phyloP scores from a whole-genome alignment of 1,140 invertebrate species.

The Dreissena rostriformis region DNA sequence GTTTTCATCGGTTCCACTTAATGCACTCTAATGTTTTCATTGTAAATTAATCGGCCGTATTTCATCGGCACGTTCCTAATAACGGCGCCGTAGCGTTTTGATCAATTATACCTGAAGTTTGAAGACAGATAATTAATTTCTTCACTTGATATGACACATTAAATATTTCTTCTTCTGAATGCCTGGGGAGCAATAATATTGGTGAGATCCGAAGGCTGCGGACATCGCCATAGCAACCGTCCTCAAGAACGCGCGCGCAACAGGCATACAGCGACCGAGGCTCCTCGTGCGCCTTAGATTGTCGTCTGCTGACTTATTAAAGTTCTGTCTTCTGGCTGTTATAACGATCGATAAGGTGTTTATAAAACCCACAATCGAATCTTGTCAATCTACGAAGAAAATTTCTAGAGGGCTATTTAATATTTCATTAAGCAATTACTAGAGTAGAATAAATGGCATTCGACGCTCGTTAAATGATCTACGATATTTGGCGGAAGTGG shows the following conservation, averaged over 20 bases:
- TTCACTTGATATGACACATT: conserved; percentile 56
- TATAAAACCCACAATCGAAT: too few relatives aligned
- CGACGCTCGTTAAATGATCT: conserved; percentile 11
- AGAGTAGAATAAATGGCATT: conserved; percentile 7
- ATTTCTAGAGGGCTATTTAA: conserved; percentile 24
- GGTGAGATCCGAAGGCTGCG: conserved; percentile 38
- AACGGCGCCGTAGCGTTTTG: conserved; percentile 49
- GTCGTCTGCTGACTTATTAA: neutral
- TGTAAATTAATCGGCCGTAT: too few relatives aligned
- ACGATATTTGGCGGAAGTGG: too few relatives aligned
- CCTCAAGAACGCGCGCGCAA: conserved; percentile 25
- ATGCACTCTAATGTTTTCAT: too few relatives aligned
- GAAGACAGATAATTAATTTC: conserved; percentile 55
- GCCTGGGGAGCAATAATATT: conserved; percentile 53
- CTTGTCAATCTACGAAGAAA: too few relatives aligned
- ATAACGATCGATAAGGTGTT: too few relatives aligned
- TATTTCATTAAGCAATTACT: conserved; percentile 47
- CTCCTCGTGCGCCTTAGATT: neutral
- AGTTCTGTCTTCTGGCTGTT: too few relatives aligned
- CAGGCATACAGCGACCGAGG: conserved; percentile 13
- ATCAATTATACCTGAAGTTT: conserved; percentile 47
- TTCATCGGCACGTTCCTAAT: neutral
- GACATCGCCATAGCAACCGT: conserved; percentile 41
- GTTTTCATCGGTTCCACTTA: too few relatives aligned
- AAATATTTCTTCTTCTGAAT: conserved; percentile 57